Conservation (phyloP, 2,113 vertebrate genomes). For the Monopterus albus region DNA sequence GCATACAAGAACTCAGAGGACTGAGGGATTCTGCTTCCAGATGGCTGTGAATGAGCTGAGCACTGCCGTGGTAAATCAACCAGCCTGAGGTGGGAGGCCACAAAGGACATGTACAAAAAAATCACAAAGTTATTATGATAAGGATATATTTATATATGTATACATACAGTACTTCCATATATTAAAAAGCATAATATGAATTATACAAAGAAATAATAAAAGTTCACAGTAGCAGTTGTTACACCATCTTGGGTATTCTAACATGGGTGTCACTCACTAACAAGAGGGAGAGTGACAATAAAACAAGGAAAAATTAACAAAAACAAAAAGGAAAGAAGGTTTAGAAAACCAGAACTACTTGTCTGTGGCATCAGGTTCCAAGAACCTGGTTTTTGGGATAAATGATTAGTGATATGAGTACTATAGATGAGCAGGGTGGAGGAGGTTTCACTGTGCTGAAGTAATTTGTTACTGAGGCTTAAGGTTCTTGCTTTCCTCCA, state of each 20-base stretch:
- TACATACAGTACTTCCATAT: conserved; percentile 81
- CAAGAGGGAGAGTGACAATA: conserved; percentile 40
- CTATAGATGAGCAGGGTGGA: conserved; percentile 19
- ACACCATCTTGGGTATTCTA: conserved; percentile 75
- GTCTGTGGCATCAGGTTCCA: conserved; percentile 36
- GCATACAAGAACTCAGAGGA: conserved; percentile 52
- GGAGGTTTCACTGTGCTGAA: conserved; percentile 22
- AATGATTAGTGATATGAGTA: conserved; percentile 39
- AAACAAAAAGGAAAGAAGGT: conserved; percentile 16
- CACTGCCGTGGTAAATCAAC: conserved; percentile 27
- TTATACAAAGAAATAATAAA: conserved; percentile 76
- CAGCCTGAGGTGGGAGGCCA: conserved; percentile 56
- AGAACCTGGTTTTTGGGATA: conserved; percentile 26
- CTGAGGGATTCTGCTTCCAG: conserved; percentile 19
- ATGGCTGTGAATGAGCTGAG: conserved; percentile 28
- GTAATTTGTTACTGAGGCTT: conserved; percentile 28
- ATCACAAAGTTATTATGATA: conserved; percentile 81
- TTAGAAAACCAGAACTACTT: conserved; percentile 33
- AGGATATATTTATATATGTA: conserved; percentile 79
- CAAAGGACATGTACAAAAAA: conserved; percentile 79
- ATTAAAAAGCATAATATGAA: conserved; percentile 81
- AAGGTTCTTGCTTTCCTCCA: conserved; percentile 13
- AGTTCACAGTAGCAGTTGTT: conserved; percentile 84
- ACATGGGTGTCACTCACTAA: conserved; percentile 67
- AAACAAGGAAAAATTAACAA: conserved; percentile 27